Conservation (phyloP, 2,797 vertebrate species). For the Melanotaenia boesemani region DNA sequence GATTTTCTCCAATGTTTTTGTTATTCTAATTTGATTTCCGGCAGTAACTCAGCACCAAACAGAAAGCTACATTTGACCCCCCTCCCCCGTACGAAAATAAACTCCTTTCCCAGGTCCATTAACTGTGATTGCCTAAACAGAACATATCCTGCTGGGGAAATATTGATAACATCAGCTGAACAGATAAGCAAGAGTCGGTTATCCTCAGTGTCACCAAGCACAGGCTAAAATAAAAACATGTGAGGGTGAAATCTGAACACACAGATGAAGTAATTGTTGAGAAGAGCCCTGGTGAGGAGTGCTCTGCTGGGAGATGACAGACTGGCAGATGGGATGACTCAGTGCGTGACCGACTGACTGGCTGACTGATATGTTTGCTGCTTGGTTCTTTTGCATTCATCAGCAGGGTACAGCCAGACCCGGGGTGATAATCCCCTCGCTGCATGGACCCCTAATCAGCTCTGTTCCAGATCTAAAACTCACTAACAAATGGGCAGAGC, state of each 20-base stretch:
- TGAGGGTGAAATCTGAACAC: not conserved
- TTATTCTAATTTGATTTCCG: slow-evolving; percentile 57
- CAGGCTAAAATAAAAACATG: too few species aligned
- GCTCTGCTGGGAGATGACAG: slow-evolving; percentile 47
- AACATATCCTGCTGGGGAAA: slow-evolving; percentile 42
- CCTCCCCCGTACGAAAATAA: slow-evolving; percentile 47
- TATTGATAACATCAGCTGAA: slow-evolving; percentile 15
- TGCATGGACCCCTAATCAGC: slow-evolving; percentile 72
- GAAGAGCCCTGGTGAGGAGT: slow-evolving; percentile 29
- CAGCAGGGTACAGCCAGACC: slow-evolving; percentile 71
- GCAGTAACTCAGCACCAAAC: slow-evolving; percentile 41
- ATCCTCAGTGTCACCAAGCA: slow-evolving; percentile 8
- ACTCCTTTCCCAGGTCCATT: slow-evolving; percentile 50
- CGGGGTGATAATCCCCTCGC: slow-evolving; percentile 66
- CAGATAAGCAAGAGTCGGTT: slow-evolving; percentile 18
- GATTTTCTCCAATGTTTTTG: slow-evolving; percentile 40
- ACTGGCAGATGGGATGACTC: slow-evolving; percentile 55
- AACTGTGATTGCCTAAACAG: slow-evolving; percentile 51
- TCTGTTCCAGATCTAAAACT: slow-evolving; percentile 51
- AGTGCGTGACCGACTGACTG: slow-evolving; percentile 44
- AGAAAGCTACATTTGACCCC: slow-evolving; percentile 44
- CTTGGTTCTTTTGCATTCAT: slow-evolving; percentile 56
- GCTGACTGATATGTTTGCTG: slow-evolving; percentile 41
- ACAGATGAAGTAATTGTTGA: slow-evolving; percentile 49
- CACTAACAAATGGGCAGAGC: slow-evolving; percentile 31